These are phyloP conservation scores for Leptodactylus fuscus DNA, from an alignment of 2,113 vertebrate genomes.

Conservation along the genomic window DNA sequence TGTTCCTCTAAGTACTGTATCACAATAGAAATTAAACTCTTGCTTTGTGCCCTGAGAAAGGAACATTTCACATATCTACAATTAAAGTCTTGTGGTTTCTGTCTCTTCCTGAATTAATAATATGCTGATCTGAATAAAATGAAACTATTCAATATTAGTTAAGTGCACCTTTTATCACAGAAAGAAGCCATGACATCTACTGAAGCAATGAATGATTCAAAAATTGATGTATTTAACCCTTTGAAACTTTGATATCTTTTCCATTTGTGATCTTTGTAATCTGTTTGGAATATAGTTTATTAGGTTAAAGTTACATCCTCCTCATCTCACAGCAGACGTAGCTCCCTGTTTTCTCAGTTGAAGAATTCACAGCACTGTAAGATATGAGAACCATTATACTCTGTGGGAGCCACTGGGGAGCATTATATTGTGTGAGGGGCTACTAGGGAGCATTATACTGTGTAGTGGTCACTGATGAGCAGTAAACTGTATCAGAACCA, in stretches of 20 bases:
- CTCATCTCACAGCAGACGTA: neutral
- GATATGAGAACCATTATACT: too few relatives aligned
- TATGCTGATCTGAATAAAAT: conserved; percentile 3
- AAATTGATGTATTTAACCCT: neutral
- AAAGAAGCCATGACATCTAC: neutral
- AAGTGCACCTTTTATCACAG: conserved; percentile 10
- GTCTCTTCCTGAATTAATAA: conserved; percentile 10
- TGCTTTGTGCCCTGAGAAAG: neutral
- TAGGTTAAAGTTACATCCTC: neutral
- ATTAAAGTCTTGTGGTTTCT: neutral
- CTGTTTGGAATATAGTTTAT: neutral
- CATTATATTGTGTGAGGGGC: too few relatives aligned
- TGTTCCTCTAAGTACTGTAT: neutral
- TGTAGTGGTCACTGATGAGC: too few relatives aligned
- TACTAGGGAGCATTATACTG: too few relatives aligned
- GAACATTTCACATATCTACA: neutral
- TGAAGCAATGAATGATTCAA: neutral
- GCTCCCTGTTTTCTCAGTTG: too few relatives aligned
- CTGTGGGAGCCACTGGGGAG: too few relatives aligned
- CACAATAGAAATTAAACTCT: neutral
- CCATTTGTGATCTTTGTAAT: neutral
- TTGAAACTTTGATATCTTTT: neutral
- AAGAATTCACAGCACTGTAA: too few relatives aligned
- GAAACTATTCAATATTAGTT: neutral
- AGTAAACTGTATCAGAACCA: too few relatives aligned